phyloP scores from a whole-genome alignment of 2,797 vertebrate genomes.

The Nyctibius grandis region DNA sequence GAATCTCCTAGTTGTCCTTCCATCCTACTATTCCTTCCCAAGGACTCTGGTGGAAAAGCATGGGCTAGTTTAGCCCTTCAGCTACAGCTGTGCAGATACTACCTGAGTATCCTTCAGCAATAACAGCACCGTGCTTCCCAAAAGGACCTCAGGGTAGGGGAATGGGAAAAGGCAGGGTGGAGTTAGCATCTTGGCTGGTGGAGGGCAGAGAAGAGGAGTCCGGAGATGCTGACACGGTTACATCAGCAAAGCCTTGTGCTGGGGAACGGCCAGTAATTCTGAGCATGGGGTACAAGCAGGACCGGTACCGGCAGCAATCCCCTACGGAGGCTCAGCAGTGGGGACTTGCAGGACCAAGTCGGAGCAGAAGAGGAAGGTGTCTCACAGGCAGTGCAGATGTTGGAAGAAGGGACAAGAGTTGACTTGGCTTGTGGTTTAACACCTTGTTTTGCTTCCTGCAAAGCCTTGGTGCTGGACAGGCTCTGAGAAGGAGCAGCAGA shows the following conservation, averaged over 20 bases:
- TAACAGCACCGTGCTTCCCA: background rate
- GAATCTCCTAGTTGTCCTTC: background rate
- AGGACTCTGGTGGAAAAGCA: background rate
- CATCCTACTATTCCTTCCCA: background rate
- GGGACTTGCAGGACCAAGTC: background rate
- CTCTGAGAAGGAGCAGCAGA: background rate
- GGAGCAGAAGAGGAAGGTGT: background rate
- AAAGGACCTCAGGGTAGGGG: background rate
- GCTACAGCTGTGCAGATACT: background rate
- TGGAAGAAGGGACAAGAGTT: background rate
- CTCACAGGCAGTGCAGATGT: background rate
- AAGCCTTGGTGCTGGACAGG: background rate
- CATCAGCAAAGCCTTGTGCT: background rate
- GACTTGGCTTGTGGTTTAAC: background rate
- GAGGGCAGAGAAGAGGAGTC: background rate
- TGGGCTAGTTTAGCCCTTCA: background rate
- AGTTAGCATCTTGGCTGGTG: background rate
- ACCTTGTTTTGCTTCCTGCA: background rate
- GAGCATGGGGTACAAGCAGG: accelerated
- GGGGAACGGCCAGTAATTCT: background rate
- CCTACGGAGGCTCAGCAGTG: background rate
- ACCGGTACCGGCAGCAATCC: background rate
- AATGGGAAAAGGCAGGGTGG: background rate
- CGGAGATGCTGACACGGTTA: background rate
- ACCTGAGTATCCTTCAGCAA: background rate